Conservation (phyloP, 2,888 invertebrate genomes). For the Cheilosia impressa region DNA sequence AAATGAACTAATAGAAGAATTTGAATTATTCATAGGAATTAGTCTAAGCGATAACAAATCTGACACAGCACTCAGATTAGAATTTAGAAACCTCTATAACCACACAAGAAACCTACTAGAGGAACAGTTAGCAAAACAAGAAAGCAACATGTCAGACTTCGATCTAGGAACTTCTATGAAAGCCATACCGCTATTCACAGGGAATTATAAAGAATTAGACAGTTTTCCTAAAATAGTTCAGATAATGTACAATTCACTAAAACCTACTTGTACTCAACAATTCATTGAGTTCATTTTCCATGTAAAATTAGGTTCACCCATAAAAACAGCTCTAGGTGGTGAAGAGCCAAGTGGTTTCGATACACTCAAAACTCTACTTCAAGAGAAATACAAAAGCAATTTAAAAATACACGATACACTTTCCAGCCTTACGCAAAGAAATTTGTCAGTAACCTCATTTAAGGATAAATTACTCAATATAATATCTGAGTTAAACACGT, state of each 20-base stretch:
- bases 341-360: neutral
- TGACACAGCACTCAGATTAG: neutral
- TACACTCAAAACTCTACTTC: neutral
- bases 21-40: no score
- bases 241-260: neutral
- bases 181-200: slow-evolving; percentile 9
- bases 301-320: neutral
- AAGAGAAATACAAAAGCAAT: slow-evolving; percentile 3
- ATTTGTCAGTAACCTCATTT: slow-evolving; percentile 3
- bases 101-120: neutral
- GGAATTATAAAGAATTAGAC: slow-evolving; percentile 13
- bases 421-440: slow-evolving; percentile 4
- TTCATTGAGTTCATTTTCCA: neutral
- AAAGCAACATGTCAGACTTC: slow-evolving; percentile 6
- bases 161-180: slow-evolving; percentile 12
- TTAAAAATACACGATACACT: slow-evolving; percentile 28
- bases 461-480: slow-evolving; percentile 12
- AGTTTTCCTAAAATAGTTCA: slow-evolving; percentile 17
- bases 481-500: no score
- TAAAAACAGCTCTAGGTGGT: neutral
- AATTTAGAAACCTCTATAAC: neutral
- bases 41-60: no score
- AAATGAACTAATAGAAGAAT: no score
- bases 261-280: neutral
- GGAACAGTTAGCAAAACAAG: neutral